Evolutionary conservation across 53 echinoderm and acorn worm species (phyloP).

Genomic region (Actinopyga echinites): DNA sequence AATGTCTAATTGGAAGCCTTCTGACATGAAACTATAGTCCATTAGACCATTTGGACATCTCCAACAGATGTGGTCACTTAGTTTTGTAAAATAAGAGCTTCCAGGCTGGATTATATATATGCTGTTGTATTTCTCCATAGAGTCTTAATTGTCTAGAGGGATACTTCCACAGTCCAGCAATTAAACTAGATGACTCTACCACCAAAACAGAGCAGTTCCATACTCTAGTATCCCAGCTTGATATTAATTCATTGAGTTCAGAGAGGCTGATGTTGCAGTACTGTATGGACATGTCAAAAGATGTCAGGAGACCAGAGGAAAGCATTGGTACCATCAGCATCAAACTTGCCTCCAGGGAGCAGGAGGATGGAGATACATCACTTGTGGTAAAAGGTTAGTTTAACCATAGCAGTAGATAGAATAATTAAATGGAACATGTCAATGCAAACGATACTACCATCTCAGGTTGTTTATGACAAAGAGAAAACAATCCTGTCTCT

Average conservation of each 20-base stretch:
- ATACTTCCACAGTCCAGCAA: conserved; percentile 78
- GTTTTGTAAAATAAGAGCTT: no score
- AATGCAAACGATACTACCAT: no score
- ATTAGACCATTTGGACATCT: no score
- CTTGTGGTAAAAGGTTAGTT: conserved; percentile 75
- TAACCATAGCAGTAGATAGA: no score
- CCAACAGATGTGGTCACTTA: no score
- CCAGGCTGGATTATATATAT: no score
- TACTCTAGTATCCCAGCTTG: conserved; percentile 61
- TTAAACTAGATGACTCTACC: conserved; percentile 56
- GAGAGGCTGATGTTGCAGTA: conserved; percentile 75
- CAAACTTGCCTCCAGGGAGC: conserved; percentile 72
- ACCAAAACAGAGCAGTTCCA: conserved; percentile 66
- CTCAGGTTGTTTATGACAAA: no score
- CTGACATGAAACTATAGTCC: no score
- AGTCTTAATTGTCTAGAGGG: conserved; percentile 73
- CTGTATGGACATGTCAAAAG: conserved; percentile 64
- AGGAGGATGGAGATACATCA: conserved; percentile 54
- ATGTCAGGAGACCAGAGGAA: conserved; percentile 73
- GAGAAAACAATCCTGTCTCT: no score
- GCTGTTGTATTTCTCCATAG: conserved; percentile 35
- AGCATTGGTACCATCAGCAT: conserved; percentile 82
- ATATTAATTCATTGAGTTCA: conserved; percentile 68
- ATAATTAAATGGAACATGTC: no score
- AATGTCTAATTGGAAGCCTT: no score